Percentiles rank a stretch among this genome's conserved stretches.
Conservation (phyloP, 2,113 vertebrate genomes). For the Benitochromis conjunctus region DNA sequence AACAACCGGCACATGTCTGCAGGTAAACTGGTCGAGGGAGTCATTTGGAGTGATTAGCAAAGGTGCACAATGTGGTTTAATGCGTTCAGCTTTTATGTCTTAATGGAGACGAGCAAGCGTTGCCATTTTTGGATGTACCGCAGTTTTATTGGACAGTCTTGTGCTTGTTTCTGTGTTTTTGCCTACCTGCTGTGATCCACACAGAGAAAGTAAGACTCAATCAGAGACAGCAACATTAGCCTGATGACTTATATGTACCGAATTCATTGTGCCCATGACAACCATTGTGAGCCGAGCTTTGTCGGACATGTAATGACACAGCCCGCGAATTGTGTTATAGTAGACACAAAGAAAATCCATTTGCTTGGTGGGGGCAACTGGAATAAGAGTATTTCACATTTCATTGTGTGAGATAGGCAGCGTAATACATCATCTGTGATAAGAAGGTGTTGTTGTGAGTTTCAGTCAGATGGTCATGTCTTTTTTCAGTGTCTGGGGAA, state of each 20-base stretch:
- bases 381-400: constrained; percentile 15
- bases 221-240: background rate
- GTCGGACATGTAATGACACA: constrained; percentile 30
- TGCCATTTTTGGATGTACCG: background rate
- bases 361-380: constrained; percentile 7
- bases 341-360: constrained; percentile 42
- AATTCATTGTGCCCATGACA: constrained; percentile 48
- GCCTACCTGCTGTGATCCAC: background rate
- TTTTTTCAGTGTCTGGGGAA: background rate
- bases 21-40: constrained; percentile 18
- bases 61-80: background rate
- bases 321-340: constrained; percentile 4
- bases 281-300: constrained; percentile 14
- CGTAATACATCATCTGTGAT: constrained; percentile 12
- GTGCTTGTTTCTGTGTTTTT: background rate
- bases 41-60: constrained; percentile 22
- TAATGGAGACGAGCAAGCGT: background rate
- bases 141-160: background rate
- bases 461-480: background rate
- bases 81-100: background rate
- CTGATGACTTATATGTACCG: background rate
- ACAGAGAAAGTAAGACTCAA: background rate
- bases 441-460: constrained; percentile 6
- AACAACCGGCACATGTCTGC: constrained; percentile 13
- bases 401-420: background rate